These are phyloP conservation scores for Cygnus buccinator DNA, from an alignment of 2,113 vertebrate genomes.

Conservation along the genomic window DNA sequence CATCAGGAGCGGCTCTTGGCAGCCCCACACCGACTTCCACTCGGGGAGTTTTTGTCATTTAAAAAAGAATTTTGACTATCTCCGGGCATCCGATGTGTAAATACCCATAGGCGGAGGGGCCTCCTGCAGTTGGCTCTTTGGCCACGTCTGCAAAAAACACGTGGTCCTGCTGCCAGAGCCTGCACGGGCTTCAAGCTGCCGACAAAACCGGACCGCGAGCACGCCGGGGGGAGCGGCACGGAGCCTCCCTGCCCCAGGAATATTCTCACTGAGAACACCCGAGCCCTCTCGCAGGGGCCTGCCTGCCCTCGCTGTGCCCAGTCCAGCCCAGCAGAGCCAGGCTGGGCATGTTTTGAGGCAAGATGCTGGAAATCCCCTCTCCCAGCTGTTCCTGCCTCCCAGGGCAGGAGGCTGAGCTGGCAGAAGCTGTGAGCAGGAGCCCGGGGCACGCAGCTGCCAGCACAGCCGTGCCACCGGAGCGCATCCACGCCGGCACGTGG, in stretches of 20 bases:
- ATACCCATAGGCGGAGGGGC: rapidly evolving
- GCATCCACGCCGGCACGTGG: not conserved
- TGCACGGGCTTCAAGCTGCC: not conserved
- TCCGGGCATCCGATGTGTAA: not conserved
- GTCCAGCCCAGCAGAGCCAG: not conserved
- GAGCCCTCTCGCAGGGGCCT: rapidly evolving
- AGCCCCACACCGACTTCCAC: not conserved
- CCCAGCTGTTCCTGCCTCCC: not conserved
- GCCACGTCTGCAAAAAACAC: not conserved
- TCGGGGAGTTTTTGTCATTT: not conserved
- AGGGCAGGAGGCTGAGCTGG: not conserved
- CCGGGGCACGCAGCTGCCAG: not conserved
- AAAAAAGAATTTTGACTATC: not conserved
- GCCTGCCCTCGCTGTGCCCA: rapidly evolving
- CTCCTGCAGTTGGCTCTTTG: not conserved
- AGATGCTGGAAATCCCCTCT: not conserved
- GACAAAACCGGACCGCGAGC: not conserved
- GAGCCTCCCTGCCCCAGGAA: not conserved
- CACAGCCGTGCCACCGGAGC: not conserved
- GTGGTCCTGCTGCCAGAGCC: not conserved
- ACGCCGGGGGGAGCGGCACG: rapidly evolving
- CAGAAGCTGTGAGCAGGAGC: not conserved
- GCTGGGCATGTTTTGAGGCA: not conserved
- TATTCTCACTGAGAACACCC: rapidly evolving
- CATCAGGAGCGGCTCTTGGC: not conserved